Evolutionary conservation across 2,797 vertebrate species (phyloP), one percentile per base, ranked within the genome.

Genomic region (Syngnathus rostellatus): DNA sequence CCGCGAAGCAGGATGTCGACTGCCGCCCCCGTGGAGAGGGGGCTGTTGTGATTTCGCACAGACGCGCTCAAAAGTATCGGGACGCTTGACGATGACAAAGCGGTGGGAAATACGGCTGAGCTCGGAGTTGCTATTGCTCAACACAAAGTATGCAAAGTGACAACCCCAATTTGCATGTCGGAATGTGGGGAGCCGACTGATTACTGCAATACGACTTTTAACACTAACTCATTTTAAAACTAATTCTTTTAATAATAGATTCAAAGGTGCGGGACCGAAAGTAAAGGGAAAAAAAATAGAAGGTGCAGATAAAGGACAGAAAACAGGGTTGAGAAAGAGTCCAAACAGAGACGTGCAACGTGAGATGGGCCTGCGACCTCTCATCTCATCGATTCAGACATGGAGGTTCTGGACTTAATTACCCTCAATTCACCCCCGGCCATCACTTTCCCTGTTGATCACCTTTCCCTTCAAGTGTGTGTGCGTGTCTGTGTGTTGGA

Each of bases 361-460:
- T 79, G 86, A 90, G 85, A 83, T 69, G 80, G 79, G 84, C 72
- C 87, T 90, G 88, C 48, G 69, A 88, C 79, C 85, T 76, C 76
- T 90, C 85, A 86, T 77, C 80, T 87, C 83, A 89, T 89, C 68
- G 87, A 89, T 88, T 90, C 79, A 88, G 88, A 89, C 88, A 84
- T 79, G 83, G 74, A 85, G 77, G 85, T 62, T 83, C 85, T 90
- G 89, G 87, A 89, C 86, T 80, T 89, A 85, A 90, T 90, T 90
- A 89, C 82, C 80, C 77, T 83, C 79, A 87, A 83, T 84, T 81
- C 79, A 75, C 74, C 77, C 80, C 77, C 69, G 80, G 81, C 84
- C 82, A 82, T 88, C 86, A 76, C 79, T 87, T 86, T 87, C 79
- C 66, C 79, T 67, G 83, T 87, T 87, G 80, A 89, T 85, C 79